phyloP scores from a whole-genome alignment of 2,113 vertebrate genomes.

The Daboia siamensis region DNA sequence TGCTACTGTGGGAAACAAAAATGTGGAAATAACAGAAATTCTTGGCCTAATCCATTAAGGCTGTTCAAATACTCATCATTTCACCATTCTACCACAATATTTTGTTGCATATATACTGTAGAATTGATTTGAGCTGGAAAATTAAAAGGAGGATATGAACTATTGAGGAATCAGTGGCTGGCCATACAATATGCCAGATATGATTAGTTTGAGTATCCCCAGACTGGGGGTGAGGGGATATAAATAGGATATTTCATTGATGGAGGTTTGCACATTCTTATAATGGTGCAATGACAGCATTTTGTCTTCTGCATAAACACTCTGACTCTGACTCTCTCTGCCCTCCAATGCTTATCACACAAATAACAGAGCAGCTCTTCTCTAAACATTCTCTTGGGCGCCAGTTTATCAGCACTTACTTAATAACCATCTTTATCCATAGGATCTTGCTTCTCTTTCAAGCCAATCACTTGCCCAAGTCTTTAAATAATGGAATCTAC shows the following conservation, averaged over 20 bases:
- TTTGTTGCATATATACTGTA: background rate
- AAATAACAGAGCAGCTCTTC: conserved; percentile 51
- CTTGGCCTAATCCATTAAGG: background rate
- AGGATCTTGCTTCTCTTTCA: conserved; percentile 31
- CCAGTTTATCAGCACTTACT: conserved; percentile 57
- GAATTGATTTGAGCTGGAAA: background rate
- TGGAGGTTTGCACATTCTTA: background rate
- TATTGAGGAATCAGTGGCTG: background rate
- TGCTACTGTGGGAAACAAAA: background rate
- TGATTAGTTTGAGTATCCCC: background rate
- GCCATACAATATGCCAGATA: background rate
- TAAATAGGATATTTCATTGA: background rate
- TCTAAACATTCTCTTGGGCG: conserved; percentile 47
- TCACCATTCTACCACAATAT: background rate
- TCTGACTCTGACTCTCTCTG: conserved; percentile 30
- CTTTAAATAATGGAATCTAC: conserved; percentile 42
- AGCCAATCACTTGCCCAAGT: conserved; percentile 31
- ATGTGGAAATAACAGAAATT: background rate
- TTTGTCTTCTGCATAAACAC: background rate
- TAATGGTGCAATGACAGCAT: background rate
- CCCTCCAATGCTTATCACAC: conserved; percentile 42
- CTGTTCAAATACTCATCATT: background rate
- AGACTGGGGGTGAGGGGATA: background rate
- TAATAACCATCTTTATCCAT: conserved; percentile 49
- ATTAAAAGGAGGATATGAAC: background rate